Evolutionary conservation across 2,113 vertebrate genomes (phyloP), one percentile per base, ranked within the genome.

Genomic region (Nibea albiflora): DNA sequence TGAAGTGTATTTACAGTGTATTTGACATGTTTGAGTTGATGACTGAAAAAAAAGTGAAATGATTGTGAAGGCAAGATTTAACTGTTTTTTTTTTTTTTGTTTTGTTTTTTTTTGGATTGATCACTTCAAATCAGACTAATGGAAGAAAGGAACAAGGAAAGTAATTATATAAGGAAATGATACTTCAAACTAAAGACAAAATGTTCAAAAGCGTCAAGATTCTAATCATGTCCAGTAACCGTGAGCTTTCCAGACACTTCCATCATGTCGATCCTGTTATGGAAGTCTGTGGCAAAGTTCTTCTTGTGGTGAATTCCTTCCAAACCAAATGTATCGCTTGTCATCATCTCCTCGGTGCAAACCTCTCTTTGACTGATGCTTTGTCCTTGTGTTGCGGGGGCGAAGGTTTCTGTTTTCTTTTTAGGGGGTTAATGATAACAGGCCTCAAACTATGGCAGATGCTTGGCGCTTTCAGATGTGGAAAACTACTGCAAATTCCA

Each of bases 391-490:
- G 74, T 56, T 82, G 70, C 31, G 52, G 61, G 73, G 86, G 65
- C 50, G 68, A 86, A 81, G 76, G 69, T 86, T 73, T 89, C 81
- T 84, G 73, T 90, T 89, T 91, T 87, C 85, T 78, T 87, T 90
- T 78, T 47, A 78, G 79, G 44, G 85, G 89, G 75, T 91, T 90
- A 89, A 89, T 86, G 84, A 90, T 89, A 87, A 91, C 88, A 88
- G 78, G 47, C 78, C 61, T 86, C 87, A 89, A 80, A 86, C 84
- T 81, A 49, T 79, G 83, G 81, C 89, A 89, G 91, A 90, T 90
- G 77, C 83, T 85, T 89, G 88, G 90, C 86, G 72, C 73, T 58
- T 28, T 89, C 80, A 70, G 79, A 89, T 84, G 85, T 89, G 85
- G 85, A 90, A 90, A 90, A 88, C 85, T 71, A 73, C 78, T 78